A percentile compares a stretch with the other conserved stretches of the same genome.
phyloP scores from a whole-genome alignment of 2,888 invertebrate genomes.

The Phyllotreta striolata region DNA sequence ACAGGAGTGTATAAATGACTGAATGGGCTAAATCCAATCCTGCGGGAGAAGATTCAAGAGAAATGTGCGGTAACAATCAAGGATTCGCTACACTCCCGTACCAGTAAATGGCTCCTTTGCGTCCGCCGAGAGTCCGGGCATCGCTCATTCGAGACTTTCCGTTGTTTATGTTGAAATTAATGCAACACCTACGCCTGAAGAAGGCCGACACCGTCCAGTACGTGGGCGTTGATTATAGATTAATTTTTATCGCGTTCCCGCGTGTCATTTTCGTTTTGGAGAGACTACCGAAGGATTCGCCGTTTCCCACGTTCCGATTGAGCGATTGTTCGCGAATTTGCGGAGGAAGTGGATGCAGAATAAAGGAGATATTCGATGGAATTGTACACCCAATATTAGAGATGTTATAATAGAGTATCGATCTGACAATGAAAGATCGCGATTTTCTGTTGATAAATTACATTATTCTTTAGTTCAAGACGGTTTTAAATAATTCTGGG shows the following conservation, averaged over 20 bases:
- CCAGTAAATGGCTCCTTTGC: slow-evolving; percentile 43
- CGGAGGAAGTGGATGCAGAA: too few relatives aligned
- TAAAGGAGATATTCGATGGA: too few relatives aligned
- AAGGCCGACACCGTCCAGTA: slow-evolving; percentile 36
- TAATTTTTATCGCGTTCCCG: slow-evolving; percentile 35
- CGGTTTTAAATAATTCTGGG: too few relatives aligned
- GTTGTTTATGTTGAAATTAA: slow-evolving; percentile 53
- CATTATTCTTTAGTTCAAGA: too few relatives aligned
- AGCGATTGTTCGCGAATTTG: too few relatives aligned
- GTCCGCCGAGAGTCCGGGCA: slow-evolving; percentile 39
- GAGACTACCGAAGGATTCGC: not conserved
- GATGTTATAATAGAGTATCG: too few relatives aligned
- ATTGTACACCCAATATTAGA: too few relatives aligned
- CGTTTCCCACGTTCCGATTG: too few relatives aligned
- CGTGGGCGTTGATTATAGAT: slow-evolving; percentile 46
- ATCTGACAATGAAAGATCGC: too few relatives aligned
- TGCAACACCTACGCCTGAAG: slow-evolving; percentile 45
- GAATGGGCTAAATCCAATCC: not conserved
- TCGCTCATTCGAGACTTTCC: slow-evolving; percentile 44
- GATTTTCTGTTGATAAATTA: too few relatives aligned
- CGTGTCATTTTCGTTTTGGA: slow-evolving; percentile 33
- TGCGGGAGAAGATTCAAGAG: slow-evolving; percentile 2
- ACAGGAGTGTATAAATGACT: not conserved
- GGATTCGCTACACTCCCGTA: slow-evolving; percentile 53
- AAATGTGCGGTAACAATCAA: slow-evolving; percentile 41